Evolutionary conservation across 1,140 invertebrate genomes (phyloP), one percentile per base, ranked within the genome.

Genomic region (Drosophila pseudoobscura): DNA sequence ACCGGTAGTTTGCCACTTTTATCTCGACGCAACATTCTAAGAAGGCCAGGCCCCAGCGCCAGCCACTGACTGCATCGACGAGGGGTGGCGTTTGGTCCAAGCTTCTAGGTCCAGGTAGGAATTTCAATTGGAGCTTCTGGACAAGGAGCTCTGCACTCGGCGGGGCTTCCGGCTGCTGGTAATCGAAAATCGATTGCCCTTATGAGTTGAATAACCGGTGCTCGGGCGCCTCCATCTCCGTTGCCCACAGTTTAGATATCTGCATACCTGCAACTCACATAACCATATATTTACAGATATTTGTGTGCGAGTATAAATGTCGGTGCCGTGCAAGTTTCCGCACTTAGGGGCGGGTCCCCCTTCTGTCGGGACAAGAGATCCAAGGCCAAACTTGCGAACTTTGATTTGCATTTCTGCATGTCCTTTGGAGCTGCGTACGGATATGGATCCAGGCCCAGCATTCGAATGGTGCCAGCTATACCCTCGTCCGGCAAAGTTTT

Each of bases 141-240:
- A n/a, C 29, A 13, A 17, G 50, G 17, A 54, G 52, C 46, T 57
- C 8, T n/a, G 29, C 39, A 22, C 41, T 13, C 45, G 49, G 52
- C 45, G 56, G 45, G 69, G 51, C 24, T 39, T 64, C 35, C 35
- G 35, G 35, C 53, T 47, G 31, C 15, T 41, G 59, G 62, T 80
- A 80, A 80, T 80, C 78, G 78, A 80, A 80, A 80, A 80, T 80
- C 78, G 72, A 80, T 80, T 62, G 61, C 66, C 29, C 66, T 39
- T 46, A 66, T 52, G 79, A 65, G 65, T 80, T 71, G 49, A 61
- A 62, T 47, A 55, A 75, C 64, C 60, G 41, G 35, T 35, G 22
- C 51, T 26, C 43, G 31, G 45, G 15, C 53, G 29, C 54, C 64
- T 59, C 35, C 11, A 4, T 13, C 35, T 39, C 35, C 4, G 3